Base-by-base conservation (phyloP, 53 echinoderm and acorn worm species). In the Glandiceps talaboti region DNA sequence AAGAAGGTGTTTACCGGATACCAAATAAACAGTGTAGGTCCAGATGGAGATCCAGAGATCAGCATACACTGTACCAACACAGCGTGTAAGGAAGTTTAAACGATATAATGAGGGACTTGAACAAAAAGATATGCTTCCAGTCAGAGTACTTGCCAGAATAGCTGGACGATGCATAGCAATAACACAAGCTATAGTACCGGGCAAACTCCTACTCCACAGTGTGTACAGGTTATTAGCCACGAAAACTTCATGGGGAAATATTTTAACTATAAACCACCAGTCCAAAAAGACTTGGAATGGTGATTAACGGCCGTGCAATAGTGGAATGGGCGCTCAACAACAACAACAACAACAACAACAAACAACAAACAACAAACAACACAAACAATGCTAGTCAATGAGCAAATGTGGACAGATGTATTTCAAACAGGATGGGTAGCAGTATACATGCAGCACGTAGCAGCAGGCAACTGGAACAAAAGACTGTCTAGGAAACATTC, bases 1-100 rank as follows among this genome's bases (percentile, higher is more conserved):
- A 83, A 76, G 31, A 83, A 77, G 27, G 64, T 29, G 45, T 83
- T 76, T 64, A 83, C 77, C 14, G 76, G 83, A 0, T 83, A 83
- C 88, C 6, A 33, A 84, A 77, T 74, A 77, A 72, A 79, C 84
- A n/a, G 75, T 82, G 73, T 82, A 73, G 31, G 85, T 82, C 79
- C 81, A 85, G 31, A 82, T 87, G 26, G 74, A 31, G 14, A 79
- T 76, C 6, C 27, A 82, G 73, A 82, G 78, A 0, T 87, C 83
- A 74, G 33, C 82, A 20, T 77, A 86, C 14, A 79, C 79, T 29
- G n/a, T n/a, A 75, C 31, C 73, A 76, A 82, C 64, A 12, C 64
- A 45, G 20, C 64, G 64, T 45, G 64, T 45, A 12, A 6, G 64
- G 64, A 45, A 45, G 20, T 45, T 45, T 12, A 6, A 20, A 45